Evolutionary conservation across 2,113 vertebrate species (phyloP).

Genomic region (Podocnemis expansa): DNA sequence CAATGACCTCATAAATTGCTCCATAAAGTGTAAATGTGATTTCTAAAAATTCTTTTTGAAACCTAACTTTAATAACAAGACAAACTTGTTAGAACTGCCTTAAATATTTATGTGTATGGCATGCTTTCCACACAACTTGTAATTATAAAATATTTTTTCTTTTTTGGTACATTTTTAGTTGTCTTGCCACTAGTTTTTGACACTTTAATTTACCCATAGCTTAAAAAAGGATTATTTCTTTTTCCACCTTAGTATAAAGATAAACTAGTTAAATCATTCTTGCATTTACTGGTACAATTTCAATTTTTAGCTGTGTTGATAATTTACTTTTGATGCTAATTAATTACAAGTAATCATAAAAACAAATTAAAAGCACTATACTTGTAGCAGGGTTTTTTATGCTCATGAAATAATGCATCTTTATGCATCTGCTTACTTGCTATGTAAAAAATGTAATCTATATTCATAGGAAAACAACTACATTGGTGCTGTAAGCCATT

Average conservation of each 20-base stretch:
- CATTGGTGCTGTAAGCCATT: conserved; percentile 46
- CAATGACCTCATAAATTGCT: conserved; percentile 48
- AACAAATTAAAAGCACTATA: conserved; percentile 77
- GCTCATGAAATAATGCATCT: conserved; percentile 75
- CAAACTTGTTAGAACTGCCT: conserved; percentile 2
- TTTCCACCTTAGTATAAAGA: conserved; percentile 59
- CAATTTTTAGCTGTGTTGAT: conserved; percentile 58
- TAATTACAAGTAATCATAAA: conserved; percentile 81
- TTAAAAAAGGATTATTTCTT: conserved; percentile 49
- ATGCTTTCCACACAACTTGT: conserved; percentile 27
- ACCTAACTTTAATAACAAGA: conserved; percentile 6
- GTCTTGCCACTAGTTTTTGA: conserved; percentile 26
- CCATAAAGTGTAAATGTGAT: conserved; percentile 22
- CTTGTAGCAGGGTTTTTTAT: conserved; percentile 70
- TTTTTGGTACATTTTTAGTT: conserved; percentile 28
- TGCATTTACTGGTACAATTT: conserved; percentile 56
- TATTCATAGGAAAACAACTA: conserved; percentile 74
- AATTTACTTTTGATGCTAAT: conserved; percentile 81
- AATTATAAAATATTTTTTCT: conserved; percentile 29
- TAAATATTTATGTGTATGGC: not conserved
- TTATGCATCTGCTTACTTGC: conserved; percentile 79
- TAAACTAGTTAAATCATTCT: conserved; percentile 59
- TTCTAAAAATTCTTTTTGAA: conserved; percentile 38
- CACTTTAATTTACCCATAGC: conserved; percentile 41
- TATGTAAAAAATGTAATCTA: conserved; percentile 68